Evolutionary conservation across 2,797 vertebrate species (phyloP), one percentile per base, ranked within the genome.

Genomic region (Phoeniculus purpureus): DNA sequence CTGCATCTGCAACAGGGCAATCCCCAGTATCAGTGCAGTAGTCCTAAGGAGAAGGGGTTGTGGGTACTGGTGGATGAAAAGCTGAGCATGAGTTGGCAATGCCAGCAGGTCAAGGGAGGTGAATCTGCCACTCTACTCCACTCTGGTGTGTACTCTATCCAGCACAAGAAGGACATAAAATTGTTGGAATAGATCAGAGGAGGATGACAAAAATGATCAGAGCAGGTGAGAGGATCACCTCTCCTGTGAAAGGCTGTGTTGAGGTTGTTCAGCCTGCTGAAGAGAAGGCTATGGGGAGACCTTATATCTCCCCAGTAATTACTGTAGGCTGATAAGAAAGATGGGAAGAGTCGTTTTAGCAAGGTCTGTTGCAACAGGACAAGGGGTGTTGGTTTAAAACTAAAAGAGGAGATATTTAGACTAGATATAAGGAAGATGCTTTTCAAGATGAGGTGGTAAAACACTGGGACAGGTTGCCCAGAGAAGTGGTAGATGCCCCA

Each of bases 1-100:
- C 23, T 68, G 37, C 12, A 29, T 3, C 5, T 19, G 12, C 2
- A 4, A 16, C 0, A 0, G 8, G 61, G 18, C 7, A 71, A 59
- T 3, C 7, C 12, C 3, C 2, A 1, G 20, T 7, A 65, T 7
- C 19, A 51, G 3, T 15, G n/a, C 4, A 60, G n/a, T 7, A 94
- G 58, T 6, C 29, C 47, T 37, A 12, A 2, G 1, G 3, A 67
- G 37, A 32, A 54, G 6, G 18, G 56, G 15, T 14, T 13, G 9
- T 16, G 10, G 13, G 7, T 75, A 29, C 5, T 16, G 11, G 25
- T 31, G 26, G 16, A 34, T 51, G 15, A 72, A 59, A 79, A 51
- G 7, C 22, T 67, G 32, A 13, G 56, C 31, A 17, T 7, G 9
- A 80, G 19, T 15, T 5, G 2, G 15, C 7, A 58, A 29, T 0